Evolutionary conservation across 2,888 invertebrate genomes (phyloP).

Genomic region (Ormyrus labotus): DNA sequence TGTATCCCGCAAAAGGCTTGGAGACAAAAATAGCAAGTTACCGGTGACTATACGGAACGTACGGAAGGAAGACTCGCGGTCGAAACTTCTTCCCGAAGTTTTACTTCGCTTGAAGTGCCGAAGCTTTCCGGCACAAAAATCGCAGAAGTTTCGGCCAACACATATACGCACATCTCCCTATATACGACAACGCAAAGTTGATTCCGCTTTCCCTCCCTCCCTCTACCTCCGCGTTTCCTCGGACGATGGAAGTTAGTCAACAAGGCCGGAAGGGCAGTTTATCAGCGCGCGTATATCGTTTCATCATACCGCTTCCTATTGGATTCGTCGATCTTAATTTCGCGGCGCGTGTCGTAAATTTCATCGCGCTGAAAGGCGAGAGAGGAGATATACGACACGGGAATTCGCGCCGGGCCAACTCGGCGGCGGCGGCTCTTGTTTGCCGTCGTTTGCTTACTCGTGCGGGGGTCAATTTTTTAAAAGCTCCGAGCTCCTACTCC

Average conservation of each 20-base stretch:
- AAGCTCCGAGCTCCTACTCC: background rate
- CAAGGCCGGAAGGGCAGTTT: background rate
- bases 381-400: slow-evolving; percentile 33
- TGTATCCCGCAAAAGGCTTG: background rate
- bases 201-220: background rate
- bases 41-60: background rate
- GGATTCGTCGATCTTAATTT: slow-evolving; percentile 48
- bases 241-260: background rate
- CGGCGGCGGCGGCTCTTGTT: background rate
- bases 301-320: slow-evolving; percentile 25
- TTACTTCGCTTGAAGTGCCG: background rate
- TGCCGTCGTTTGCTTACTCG: slow-evolving; percentile 15
- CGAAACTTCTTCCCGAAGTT: slow-evolving; percentile 26
- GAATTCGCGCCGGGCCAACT: background rate
- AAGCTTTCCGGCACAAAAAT: background rate
- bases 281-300: slow-evolving; percentile 16
- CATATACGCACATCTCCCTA: background rate
- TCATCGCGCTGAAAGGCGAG: slow-evolving; percentile 33
- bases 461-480: slow-evolving; percentile 42
- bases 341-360: slow-evolving; percentile 46
- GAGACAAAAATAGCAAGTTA: background rate
- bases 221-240: background rate
- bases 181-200: slow-evolving; percentile 3
- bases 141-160: background rate
- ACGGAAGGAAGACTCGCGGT: slow-evolving; percentile 15